A percentile compares a stretch with the other conserved stretches of the same genome.
phyloP scores from a whole-genome alignment of 2,888 invertebrate genomes.

The Erynnis tages region DNA sequence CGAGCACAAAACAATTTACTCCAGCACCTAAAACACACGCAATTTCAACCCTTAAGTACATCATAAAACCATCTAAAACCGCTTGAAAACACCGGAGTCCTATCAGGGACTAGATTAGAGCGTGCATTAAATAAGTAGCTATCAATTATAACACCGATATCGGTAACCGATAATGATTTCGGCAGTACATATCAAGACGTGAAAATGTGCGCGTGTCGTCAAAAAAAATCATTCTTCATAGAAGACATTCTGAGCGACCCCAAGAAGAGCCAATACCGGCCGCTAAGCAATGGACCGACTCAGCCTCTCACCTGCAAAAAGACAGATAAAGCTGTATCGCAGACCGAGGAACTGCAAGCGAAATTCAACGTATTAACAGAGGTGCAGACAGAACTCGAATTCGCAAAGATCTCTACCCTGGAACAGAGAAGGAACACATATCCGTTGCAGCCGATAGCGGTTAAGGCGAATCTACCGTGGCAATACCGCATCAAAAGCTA shows the following conservation, averaged over 20 bases:
- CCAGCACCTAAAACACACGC: background rate
- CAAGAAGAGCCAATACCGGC: constrained; percentile 49
- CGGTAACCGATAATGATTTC: constrained; percentile 68
- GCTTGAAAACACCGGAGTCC: background rate
- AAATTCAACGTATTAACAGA: constrained; percentile 48
- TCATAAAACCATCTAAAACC: background rate
- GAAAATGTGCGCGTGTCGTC: constrained; percentile 73
- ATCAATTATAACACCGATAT: constrained; percentile 68
- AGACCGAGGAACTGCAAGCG: constrained; percentile 28
- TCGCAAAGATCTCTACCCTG: constrained; percentile 44
- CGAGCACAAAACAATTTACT: constrained; percentile 13
- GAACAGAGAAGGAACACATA: constrained; percentile 63
- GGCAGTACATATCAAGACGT: constrained; percentile 58
- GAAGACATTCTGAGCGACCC: constrained; percentile 66
- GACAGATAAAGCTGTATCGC: too few relatives aligned
- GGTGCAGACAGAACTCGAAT: constrained; percentile 51
- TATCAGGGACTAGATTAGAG: constrained; percentile 51
- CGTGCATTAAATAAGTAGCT: constrained; percentile 76
- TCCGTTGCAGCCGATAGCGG: constrained; percentile 62
- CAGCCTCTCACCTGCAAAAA: constrained; percentile 47
- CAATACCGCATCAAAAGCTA: constrained; percentile 53
- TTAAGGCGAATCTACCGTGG: constrained; percentile 59
- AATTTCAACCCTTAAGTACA: background rate
- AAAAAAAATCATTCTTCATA: constrained; percentile 68
- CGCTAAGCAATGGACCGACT: constrained; percentile 52